Evolutionary conservation across 2,888 invertebrate genomes (phyloP), one percentile per base, ranked within the genome.

Genomic region (Nineta flava): DNA sequence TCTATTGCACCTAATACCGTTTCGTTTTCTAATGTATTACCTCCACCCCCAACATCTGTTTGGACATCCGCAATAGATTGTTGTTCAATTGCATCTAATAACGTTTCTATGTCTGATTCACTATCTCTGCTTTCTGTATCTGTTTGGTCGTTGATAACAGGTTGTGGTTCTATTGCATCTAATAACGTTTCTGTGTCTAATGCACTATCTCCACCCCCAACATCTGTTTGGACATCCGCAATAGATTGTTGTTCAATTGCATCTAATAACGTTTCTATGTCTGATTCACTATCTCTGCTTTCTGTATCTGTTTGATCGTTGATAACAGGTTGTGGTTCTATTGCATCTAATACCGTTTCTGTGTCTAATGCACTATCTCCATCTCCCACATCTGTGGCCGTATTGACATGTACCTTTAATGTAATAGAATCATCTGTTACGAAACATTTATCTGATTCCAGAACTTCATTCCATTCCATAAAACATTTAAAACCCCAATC

Each of bases 401-500:
- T 91, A 35, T 77, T 72, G 1, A 91, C 87, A 60, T 86, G 83
- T 12, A 88, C 90, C 66, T 94, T 90, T 46, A 96, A 71, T 19
- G 85, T 87, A 52, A 97, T 87, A 42, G 84, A 72, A 65, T 96
- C 95, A 65, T 97, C 91, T 66, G 86, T 85, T 26, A 95, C 80
- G 62, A 81, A 96, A 26, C 91, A 94, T 64, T 87, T 92, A 46
- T 92, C 87, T 0, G 85, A 79, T 65, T 96, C 94, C 61, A 92
- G 71, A 47, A 99, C 78, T 58, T 97, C 93, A 61, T 81, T 83
- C 94, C 94, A 95, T 4, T 87, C 77, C 74, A 96, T 86, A 63
- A 97, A 99, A 68, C 95, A 93, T 53, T 94, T 91, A 65, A 94
- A 99, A 9, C 99, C 99, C 92, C 97, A 88, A 62, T 87, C 86